phyloP scores from a whole-genome alignment of 2,797 vertebrate species.

The Siniperca scherzeri region DNA sequence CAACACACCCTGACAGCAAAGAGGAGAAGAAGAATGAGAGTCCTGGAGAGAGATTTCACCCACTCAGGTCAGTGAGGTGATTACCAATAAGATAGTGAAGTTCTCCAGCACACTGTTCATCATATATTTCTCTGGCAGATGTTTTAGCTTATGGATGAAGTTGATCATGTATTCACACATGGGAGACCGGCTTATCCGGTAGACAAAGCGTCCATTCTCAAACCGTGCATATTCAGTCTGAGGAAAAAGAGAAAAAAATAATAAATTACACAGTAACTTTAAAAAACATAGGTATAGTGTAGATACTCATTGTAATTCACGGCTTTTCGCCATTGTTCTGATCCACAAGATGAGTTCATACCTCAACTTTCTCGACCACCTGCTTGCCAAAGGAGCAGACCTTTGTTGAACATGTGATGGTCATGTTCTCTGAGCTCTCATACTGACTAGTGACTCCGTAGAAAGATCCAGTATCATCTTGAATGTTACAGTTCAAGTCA shows the following conservation, averaged over 20 bases:
- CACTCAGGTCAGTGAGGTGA: constrained; percentile 55
- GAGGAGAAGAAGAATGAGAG: constrained; percentile 45
- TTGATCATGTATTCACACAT: constrained; percentile 99
- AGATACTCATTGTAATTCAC: not conserved
- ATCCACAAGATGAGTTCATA: constrained; percentile 71
- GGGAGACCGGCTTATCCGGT: constrained; percentile 97
- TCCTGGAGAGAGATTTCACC: constrained; percentile 39
- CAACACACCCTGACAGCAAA: constrained; percentile 54
- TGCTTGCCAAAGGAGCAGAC: constrained; percentile 99
- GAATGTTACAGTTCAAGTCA: constrained; percentile 98
- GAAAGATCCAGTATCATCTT: constrained; percentile 95
- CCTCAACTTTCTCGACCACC: constrained; percentile 99
- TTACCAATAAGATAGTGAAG: constrained; percentile 99
- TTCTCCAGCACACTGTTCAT: constrained; percentile 99
- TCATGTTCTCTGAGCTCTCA: constrained; percentile 99
- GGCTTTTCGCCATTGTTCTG: not conserved
- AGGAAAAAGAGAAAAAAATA: constrained; percentile 15
- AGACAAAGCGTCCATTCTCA: constrained; percentile 97
- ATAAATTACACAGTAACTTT: not conserved
- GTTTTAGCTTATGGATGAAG: constrained; percentile 99
- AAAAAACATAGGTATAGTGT: too few species aligned
- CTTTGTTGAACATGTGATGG: constrained; percentile 99
- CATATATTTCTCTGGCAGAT: constrained; percentile 99
- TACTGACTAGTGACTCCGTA: constrained; percentile 99
- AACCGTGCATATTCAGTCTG: constrained; percentile 99